Evolutionary conservation across 1,140 invertebrate species (phyloP).

Genomic region (Leptinotarsa undecemlineata): DNA sequence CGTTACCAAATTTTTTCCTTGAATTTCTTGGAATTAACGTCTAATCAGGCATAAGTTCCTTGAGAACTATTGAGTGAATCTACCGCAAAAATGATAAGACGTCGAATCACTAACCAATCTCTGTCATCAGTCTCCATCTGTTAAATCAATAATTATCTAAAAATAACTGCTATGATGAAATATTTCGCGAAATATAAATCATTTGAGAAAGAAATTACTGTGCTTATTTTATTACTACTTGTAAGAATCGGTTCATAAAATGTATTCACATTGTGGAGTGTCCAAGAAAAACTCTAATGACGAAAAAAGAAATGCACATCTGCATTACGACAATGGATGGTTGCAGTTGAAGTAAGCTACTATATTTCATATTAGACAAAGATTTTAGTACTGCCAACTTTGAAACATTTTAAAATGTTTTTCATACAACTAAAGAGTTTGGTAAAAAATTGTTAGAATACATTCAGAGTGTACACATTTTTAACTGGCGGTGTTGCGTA

Average conservation of each 20-base stretch:
- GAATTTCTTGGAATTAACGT: no score
- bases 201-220: not conserved
- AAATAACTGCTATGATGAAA: constrained; percentile 30
- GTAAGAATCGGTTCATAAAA: not conserved
- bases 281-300: not conserved
- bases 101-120: constrained; percentile 38
- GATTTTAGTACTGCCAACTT: not conserved
- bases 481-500: no score
- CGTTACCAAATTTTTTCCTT: no score
- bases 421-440: no score
- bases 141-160: constrained; percentile 43
- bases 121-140: constrained; percentile 44
- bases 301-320: not conserved
- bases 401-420: no score
- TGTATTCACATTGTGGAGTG: not conserved
- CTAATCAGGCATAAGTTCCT: no score
- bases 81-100: no score
- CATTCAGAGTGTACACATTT: no score
- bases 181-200: not conserved
- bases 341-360: not conserved
- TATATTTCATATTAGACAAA: not conserved
- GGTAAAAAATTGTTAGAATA: no score
- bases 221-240: not conserved
- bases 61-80: no score
- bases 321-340: not conserved